Evolutionary conservation across 2,797 vertebrate species (phyloP).

Genomic region (Oophaga sylvatica): DNA sequence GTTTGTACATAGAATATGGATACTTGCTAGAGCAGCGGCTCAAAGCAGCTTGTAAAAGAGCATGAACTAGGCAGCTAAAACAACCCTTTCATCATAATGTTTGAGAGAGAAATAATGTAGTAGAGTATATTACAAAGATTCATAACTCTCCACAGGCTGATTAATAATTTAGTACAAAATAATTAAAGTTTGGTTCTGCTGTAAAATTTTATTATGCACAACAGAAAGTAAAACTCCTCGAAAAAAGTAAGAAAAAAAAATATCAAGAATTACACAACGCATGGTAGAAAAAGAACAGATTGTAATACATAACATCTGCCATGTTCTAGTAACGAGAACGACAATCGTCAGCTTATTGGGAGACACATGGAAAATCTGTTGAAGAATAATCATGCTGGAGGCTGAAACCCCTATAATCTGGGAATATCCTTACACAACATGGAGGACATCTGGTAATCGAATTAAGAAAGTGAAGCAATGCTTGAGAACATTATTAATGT

Average conservation of each 20-base stretch:
- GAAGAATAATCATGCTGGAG: constrained; percentile 7
- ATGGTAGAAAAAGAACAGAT: constrained; percentile 5
- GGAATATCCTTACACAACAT: neutral
- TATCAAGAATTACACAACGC: neutral
- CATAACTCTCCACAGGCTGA: no score
- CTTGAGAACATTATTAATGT: neutral
- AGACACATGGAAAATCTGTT: neutral
- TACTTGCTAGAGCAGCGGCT: no score
- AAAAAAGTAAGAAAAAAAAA: neutral
- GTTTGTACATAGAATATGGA: no score
- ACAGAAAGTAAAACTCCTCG: neutral
- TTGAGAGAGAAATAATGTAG: no score
- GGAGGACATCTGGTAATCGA: neutral
- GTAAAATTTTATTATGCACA: neutral
- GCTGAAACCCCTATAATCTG: neutral
- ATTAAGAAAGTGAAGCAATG: neutral
- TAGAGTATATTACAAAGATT: no score
- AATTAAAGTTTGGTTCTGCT: no score
- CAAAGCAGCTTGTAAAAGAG: no score
- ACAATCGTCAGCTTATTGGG: constrained; percentile 6
- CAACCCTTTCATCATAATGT: no score
- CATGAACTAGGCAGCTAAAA: no score
- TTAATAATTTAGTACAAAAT: no score
- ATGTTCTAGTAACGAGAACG: neutral
- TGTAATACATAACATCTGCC: constrained; percentile 19